Evolutionary conservation across 1,140 invertebrate species (phyloP), one percentile per base, ranked within the genome.

Genomic region (Gonatopus flavifemur): DNA sequence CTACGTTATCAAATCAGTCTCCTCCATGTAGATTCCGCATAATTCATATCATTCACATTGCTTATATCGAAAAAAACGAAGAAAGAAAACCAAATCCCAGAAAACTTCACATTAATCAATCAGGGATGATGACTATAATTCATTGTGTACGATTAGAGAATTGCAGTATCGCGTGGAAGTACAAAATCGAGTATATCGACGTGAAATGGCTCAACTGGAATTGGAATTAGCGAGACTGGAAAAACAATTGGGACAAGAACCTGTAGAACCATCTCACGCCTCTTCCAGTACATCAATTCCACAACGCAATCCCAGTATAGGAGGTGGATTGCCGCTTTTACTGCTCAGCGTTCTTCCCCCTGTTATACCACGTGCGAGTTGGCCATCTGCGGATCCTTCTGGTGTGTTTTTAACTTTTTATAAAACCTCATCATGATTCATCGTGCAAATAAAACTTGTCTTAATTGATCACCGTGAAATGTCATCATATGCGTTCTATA

Each of bases 141-240:
- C n/a, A n/a, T n/a, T n/a, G n/a, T n/a, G n/a, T n/a, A n/a, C n/a
- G 12, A 28, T 46, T 19, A 75, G 88, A 58, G 93, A 96, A 65
- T 64, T 90, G 16, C 84, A 89, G 57, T 93, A 91, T 72, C 81
- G 93, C 39, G 89, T 93, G 2, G 91, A 95, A 74, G 90, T 94
- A 35, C 92, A 94, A 73, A 95, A 96, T 70, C 84, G 88, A 57
- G 91, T 93, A 3, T 94, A 93, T 69, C 88, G 88, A 59, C 82
- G 87, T 59, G 90, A 95, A 72, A 83, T 95, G 37, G 83, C 86
- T 20, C 86, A 88, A 47, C 72, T 94, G 36, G 90, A 94, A 65
- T 82, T 85, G 39, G 90, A 94, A 76, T 88, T 94, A 28, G 80
- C 80, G 15, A 83, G 87, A 49, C 76, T 94, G 50, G 88, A 93